phyloP scores from a whole-genome alignment of 2,113 vertebrate species.

The Dipodomys stephensi region DNA sequence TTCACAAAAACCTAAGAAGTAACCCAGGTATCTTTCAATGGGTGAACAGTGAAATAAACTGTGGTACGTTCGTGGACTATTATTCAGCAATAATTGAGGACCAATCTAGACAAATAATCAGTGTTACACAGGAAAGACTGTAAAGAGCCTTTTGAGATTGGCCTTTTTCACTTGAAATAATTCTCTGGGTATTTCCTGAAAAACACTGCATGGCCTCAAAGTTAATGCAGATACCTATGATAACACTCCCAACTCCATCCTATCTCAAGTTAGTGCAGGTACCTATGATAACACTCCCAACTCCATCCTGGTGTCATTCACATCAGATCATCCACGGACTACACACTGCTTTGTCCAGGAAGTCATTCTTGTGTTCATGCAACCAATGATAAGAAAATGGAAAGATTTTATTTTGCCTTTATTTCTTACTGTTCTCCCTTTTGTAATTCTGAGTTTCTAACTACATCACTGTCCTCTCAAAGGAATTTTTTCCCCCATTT shows the following conservation, averaged over 20 bases:
- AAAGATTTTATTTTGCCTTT: constrained; percentile 7
- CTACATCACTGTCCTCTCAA: neutral
- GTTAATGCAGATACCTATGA: neutral
- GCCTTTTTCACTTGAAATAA: too few relatives aligned
- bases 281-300: neutral
- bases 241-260: neutral
- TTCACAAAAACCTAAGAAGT: too few relatives aligned
- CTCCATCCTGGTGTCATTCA: neutral
- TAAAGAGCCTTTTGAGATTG: too few relatives aligned
- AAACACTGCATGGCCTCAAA: neutral
- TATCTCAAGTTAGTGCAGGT: neutral
- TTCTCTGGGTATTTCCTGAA: too few relatives aligned
- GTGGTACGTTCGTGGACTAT: too few relatives aligned
- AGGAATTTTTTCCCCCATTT: neutral
- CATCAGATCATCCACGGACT: neutral
- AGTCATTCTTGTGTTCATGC: neutral
- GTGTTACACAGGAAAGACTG: too few relatives aligned
- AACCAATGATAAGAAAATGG: neutral
- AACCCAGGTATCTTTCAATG: too few relatives aligned
- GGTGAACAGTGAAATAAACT: too few relatives aligned
- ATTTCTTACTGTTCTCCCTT: constrained; percentile 17
- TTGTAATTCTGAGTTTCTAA: neutral
- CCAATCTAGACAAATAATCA: too few relatives aligned
- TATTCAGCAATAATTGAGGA: too few relatives aligned
- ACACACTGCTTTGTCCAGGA: neutral